Percentiles rank a stretch among this genome's conserved stretches.
Evolutionary conservation across 1,140 invertebrate species (phyloP).

Genomic region (Drosophila bocqueti): DNA sequence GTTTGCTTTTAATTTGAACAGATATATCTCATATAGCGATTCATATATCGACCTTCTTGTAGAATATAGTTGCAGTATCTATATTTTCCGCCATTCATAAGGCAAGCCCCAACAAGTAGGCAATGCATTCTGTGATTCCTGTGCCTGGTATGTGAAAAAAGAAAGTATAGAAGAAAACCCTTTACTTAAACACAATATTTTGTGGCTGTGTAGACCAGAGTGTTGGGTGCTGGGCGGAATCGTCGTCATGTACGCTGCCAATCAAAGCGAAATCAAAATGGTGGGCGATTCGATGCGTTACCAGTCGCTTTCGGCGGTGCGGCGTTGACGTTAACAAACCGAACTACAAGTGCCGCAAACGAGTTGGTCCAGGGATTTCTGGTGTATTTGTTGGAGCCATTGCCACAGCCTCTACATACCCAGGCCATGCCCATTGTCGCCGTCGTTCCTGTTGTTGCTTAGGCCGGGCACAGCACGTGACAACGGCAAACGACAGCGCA

Average conservation of each 20-base stretch:
- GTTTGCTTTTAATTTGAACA: not conserved
- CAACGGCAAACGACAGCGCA: conserved; percentile 65
- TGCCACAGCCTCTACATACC: conserved; percentile 6
- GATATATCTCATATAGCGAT: not conserved
- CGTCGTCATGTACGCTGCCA: conserved; percentile 74
- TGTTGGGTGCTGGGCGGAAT: conserved; percentile 27
- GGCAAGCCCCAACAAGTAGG: too few relatives aligned
- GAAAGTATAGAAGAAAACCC: not conserved
- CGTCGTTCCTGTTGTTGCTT: conserved; percentile 40
- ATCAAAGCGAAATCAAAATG: conserved; percentile 77
- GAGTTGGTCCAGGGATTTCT: conserved; percentile 50
- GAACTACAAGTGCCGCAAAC: conserved; percentile 73
- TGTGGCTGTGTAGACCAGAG: conserved; percentile 2
- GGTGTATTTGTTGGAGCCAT: conserved; percentile 19
- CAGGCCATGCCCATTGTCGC: not conserved
- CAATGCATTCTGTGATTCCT: not conserved
- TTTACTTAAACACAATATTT: not conserved
- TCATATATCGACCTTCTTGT: not conserved
- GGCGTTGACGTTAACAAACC: conserved; percentile 77
- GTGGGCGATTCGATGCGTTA: conserved; percentile 37
- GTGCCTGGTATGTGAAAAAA: not conserved
- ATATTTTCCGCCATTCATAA: not conserved
- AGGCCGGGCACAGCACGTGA: conserved; percentile 66
- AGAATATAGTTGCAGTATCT: not conserved
- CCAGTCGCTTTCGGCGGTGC: conserved; percentile 11